A percentile compares a stretch with the other conserved stretches of the same genome.
Conservation (phyloP, 2,113 vertebrate genomes). For the Larimichthys crocea region DNA sequence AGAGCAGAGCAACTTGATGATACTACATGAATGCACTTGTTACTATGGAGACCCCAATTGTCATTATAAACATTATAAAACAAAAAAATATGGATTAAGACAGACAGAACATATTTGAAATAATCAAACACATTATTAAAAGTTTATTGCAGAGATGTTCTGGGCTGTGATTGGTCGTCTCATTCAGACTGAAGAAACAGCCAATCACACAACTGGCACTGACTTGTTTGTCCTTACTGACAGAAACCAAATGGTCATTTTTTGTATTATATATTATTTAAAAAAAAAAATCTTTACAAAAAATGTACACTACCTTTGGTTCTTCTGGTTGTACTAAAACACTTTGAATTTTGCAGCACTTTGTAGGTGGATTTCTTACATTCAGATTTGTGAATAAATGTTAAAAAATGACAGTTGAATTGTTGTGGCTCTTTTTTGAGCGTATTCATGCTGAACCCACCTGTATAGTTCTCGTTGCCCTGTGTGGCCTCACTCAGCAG, state of each 20-base stretch:
- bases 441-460: slow-evolving; percentile 71
- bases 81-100: not conserved
- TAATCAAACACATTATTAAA: not conserved
- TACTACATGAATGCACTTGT: not conserved
- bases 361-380: too few species aligned
- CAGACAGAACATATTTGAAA: not conserved
- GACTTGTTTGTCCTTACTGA: not conserved
- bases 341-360: too few species aligned
- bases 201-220: not conserved
- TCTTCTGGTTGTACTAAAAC: too few species aligned
- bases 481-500: slow-evolving; percentile 95
- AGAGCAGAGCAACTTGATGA: not conserved
- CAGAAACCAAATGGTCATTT: not conserved
- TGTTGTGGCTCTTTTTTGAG: too few species aligned
- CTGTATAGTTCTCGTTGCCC: slow-evolving; percentile 98
- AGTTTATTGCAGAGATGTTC: too few species aligned
- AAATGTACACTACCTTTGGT: too few species aligned
- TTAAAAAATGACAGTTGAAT: not conserved
- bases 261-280: too few species aligned
- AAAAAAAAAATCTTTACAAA: too few species aligned
- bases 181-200: not conserved
- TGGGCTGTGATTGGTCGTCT: not conserved
- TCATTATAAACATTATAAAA: not conserved
- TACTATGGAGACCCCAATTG: not conserved
- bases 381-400: too few species aligned